Evolutionary conservation across 2,888 invertebrate species (phyloP), one percentile per base, ranked within the genome.

Genomic region (Eilema caniola): DNA sequence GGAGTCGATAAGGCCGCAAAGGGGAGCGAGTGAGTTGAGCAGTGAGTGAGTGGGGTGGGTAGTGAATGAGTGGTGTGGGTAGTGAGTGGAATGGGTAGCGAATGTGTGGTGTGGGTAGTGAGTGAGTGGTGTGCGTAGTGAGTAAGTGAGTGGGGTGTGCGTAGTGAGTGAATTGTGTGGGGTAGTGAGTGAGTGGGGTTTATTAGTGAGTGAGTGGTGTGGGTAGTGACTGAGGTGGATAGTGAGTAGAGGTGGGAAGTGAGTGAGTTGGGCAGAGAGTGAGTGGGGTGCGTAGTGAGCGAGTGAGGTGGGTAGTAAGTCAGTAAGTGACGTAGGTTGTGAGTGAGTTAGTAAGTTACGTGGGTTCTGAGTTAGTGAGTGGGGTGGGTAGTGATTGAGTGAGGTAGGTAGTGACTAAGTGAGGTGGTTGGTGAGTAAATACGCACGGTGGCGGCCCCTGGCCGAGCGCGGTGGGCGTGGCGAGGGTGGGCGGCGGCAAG

Each of bases 401-500:
- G 14, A 16, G 4, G 1, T 16, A 4, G 16, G 41, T 11, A 37
- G 41, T 41, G 41, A 41, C 3, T 20, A 2, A 47, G 47, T 47
- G 47, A 16, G 47, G 0, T 16, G 20, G n/a, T n/a, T 2, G 14
- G 7, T 12, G 33, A 23, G 28, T 24, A 2, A 10, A 20, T 16
- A 56, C 56, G 14, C n/a, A 56, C 65, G 56, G 23, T 0, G 56
- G 65, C 8, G n/a, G n/a, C n/a, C n/a, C n/a, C n/a, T 53, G 23
- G 23, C 31, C 47, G 4, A 63, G 73, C 72, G 77, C 69, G 0
- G 80, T 23, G 64, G 69, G 64, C 16, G 63, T 10, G 23, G 60
- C 64, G 16, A 77, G 78, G 28, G 66, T 71, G 41, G 72, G 73
- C 62, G 70, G 57, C 23, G 67, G 47, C 59, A 66, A 62, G 72